Conservation (phyloP, 2,888 invertebrate genomes). For the Hypolimnas misippus region DNA sequence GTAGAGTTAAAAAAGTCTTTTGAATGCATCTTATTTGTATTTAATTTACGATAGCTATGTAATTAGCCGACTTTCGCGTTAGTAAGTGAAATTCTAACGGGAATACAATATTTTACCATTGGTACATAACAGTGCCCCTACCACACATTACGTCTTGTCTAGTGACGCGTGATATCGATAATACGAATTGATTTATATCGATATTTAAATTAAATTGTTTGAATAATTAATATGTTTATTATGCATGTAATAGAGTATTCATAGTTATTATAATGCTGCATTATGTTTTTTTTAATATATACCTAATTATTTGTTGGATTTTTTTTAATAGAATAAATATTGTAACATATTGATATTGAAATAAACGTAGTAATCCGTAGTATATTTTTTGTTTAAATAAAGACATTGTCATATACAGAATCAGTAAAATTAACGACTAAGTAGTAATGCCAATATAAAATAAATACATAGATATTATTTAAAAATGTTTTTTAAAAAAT, state of each 20-base stretch:
- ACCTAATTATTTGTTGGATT: no score
- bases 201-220: not conserved
- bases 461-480: no score
- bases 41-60: not conserved
- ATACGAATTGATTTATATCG: not conserved
- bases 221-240: not conserved
- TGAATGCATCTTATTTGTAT: not conserved
- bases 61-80: not conserved
- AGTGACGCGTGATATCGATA: conserved; percentile 1
- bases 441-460: no score
- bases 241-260: not conserved
- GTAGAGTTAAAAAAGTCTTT: no score
- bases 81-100: conserved; percentile 5
- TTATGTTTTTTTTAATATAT: not conserved
- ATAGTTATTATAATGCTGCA: not conserved
- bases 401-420: no score
- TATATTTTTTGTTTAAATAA: no score
- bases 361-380: no score
- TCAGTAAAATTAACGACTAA: no score
- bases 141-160: conserved; percentile 5
- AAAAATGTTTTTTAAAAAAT: no score
- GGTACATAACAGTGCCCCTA: conserved; percentile 19
- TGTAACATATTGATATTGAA: no score
- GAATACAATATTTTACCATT: conserved; percentile 9
- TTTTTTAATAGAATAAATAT: no score